Percentiles rank a stretch among this genome's conserved stretches.
These are phyloP conservation scores for Hemicordylus capensis DNA, from an alignment of 2,113 vertebrate genomes.

Conservation along the genomic window DNA sequence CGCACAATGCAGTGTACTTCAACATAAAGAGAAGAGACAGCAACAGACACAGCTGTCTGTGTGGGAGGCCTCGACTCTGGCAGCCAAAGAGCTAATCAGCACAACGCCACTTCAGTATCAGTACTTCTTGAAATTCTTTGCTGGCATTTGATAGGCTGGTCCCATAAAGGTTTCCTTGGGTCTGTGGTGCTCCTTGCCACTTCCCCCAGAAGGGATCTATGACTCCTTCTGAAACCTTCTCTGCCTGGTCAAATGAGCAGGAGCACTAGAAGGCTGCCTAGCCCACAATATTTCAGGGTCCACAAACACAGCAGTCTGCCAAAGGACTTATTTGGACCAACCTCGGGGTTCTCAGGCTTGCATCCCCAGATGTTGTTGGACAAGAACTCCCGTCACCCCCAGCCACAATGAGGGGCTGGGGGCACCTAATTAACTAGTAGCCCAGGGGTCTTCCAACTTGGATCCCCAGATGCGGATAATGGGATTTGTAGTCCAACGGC, in stretches of 20 bases:
- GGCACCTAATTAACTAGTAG: no score
- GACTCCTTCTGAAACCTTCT: neutral
- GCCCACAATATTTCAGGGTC: no score
- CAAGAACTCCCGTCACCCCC: no score
- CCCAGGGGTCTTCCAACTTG: no score
- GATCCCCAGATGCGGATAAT: no score
- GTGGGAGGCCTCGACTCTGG: slow-evolving; percentile 39
- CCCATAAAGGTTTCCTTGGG: slow-evolving; percentile 1
- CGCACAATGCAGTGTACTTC: neutral
- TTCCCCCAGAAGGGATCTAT: slow-evolving; percentile 9
- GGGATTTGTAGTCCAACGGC: no score
- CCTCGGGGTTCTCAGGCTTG: no score
- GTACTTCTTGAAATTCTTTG: neutral
- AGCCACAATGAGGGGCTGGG: no score
- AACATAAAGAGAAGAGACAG: neutral
- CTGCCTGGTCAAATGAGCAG: neutral
- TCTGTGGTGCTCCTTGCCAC: neutral
- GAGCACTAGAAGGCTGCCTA: neutral
- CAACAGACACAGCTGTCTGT: slow-evolving; percentile 14
- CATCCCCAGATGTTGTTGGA: no score
- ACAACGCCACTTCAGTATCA: neutral
- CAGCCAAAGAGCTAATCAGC: neutral
- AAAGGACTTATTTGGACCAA: neutral
- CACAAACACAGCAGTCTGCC: neutral
- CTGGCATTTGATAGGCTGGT: slow-evolving; percentile 25